Evolutionary conservation across 2,797 vertebrate genomes (phyloP).

Genomic region (Acomys russatus): DNA sequence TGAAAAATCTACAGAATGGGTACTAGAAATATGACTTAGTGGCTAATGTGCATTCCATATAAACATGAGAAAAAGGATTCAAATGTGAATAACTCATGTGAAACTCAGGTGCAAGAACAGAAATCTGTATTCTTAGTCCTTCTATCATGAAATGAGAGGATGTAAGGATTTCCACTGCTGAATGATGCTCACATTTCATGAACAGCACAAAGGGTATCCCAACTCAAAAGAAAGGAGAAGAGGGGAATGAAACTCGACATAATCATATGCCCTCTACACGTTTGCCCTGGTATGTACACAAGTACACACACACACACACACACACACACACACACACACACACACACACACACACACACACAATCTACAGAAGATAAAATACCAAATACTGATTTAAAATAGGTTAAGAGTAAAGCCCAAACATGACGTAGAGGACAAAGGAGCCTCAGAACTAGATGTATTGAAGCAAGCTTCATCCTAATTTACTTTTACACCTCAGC

Average conservation of each 20-base stretch:
- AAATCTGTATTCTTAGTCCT: background rate
- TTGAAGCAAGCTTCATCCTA: background rate
- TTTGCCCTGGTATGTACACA: background rate
- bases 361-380: background rate
- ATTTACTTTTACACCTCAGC: background rate
- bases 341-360: background rate
- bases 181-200: background rate
- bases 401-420: background rate
- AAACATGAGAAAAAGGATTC: background rate
- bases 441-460: background rate
- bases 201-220: background rate
- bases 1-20: background rate
- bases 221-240: background rate
- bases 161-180: fast-evolving
- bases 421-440: background rate
- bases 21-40: background rate
- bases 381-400: background rate
- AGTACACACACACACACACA: background rate
- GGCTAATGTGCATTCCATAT: no score
- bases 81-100: background rate
- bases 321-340: background rate
- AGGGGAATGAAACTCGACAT: background rate
- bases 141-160: background rate
- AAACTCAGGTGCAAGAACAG: background rate
- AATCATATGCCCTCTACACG: background rate